Evolutionary conservation across 2,888 invertebrate species (phyloP).

Genomic region (Malacosoma neustria): DNA sequence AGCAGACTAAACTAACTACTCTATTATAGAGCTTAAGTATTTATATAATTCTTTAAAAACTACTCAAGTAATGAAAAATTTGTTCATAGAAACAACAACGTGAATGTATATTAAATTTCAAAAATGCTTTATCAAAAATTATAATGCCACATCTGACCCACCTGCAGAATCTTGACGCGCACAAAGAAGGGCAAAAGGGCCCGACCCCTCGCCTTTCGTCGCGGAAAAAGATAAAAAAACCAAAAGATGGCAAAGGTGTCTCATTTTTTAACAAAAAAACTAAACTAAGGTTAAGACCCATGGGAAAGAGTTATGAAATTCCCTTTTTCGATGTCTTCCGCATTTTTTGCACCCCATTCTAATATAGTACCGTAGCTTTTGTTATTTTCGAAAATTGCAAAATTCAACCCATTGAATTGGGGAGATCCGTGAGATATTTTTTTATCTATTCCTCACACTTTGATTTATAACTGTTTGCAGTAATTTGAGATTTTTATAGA

Average conservation of each 20-base stretch:
- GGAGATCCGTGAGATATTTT: conserved; percentile 66
- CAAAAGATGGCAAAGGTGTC: conserved; percentile 73
- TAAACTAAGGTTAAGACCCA: conserved; percentile 70
- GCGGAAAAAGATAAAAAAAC: conserved; percentile 47
- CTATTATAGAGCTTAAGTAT: too few relatives aligned
- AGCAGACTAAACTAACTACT: too few relatives aligned
- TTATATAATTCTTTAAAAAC: too few relatives aligned
- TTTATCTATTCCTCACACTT: conserved; percentile 33
- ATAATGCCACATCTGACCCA: conserved; percentile 59
- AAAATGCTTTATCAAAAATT: too few relatives aligned
- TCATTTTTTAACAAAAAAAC: conserved; percentile 61
- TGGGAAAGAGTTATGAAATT: conserved; percentile 67
- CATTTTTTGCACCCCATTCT: conserved; percentile 49
- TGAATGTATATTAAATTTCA: too few relatives aligned
- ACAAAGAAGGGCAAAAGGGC: conserved; percentile 45
- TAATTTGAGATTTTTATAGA: conserved; percentile 71
- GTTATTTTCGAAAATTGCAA: conserved; percentile 35
- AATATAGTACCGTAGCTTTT: conserved; percentile 52
- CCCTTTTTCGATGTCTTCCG: conserved; percentile 58
- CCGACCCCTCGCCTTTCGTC: conserved; percentile 49
- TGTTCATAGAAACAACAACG: too few relatives aligned
- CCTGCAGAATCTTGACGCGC: conserved; percentile 52
- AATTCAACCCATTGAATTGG: conserved; percentile 62
- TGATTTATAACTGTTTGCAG: conserved; percentile 73
- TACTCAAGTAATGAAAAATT: too few relatives aligned